Evolutionary conservation across 2,113 vertebrate genomes (phyloP).

Genomic region (Heterocephalus glaber): DNA sequence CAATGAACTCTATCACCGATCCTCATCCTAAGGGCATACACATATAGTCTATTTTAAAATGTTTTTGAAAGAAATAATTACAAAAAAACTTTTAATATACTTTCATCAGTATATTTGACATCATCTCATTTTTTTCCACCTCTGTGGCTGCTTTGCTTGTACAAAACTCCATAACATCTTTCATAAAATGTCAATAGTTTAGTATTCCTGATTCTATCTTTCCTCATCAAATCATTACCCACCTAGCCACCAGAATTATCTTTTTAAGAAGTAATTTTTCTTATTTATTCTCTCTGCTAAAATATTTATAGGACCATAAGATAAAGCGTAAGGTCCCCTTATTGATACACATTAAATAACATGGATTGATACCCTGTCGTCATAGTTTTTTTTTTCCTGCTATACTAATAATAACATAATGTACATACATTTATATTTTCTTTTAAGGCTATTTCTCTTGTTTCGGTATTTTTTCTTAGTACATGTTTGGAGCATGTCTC

Average conservation of each 20-base stretch:
- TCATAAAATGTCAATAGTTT: not conserved
- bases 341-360: not conserved
- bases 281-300: not conserved
- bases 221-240: not conserved
- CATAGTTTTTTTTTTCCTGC: not conserved
- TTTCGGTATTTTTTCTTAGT: not conserved
- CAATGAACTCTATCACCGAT: not conserved
- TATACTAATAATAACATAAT: not conserved
- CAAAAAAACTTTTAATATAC: not conserved
- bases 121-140: not conserved
- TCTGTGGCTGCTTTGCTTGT: not conserved
- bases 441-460: not conserved
- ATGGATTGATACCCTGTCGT: no score
- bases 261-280: not conserved
- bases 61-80: not conserved
- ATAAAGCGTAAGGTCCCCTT: not conserved
- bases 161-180: not conserved
- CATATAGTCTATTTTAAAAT: not conserved
- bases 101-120: not conserved
- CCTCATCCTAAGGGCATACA: not conserved
- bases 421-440: no score
- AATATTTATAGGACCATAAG: not conserved
- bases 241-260: not conserved
- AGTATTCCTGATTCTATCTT: not conserved
- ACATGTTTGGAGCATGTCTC: not conserved